phyloP scores from a whole-genome alignment of 2,797 vertebrate species.

The Sciurus carolinensis region DNA sequence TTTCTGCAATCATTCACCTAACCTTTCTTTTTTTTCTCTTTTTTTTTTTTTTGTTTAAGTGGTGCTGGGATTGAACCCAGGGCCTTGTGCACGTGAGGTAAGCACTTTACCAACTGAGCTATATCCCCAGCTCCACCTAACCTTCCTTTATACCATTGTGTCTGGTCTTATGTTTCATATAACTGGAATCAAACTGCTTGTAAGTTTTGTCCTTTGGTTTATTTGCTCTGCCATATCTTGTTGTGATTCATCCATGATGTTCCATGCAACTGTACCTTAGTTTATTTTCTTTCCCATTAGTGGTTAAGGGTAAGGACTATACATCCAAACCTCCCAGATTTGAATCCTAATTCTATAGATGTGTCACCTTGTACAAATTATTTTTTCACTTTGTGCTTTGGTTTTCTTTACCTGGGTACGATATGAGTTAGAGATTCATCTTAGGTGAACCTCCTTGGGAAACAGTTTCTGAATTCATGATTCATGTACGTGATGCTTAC shows the following conservation, averaged over 20 bases:
- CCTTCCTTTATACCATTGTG: background rate
- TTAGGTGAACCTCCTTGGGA: background rate
- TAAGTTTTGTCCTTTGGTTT: background rate
- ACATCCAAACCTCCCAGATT: background rate
- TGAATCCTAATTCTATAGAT: background rate
- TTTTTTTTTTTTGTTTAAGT: too few species aligned
- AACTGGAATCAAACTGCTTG: background rate
- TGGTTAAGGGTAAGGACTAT: background rate
- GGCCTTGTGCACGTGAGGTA: too few species aligned
- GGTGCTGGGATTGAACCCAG: too few species aligned
- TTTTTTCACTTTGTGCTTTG: background rate
- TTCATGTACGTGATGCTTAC: background rate
- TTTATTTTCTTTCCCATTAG: conserved; percentile 51
- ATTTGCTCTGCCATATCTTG: background rate
- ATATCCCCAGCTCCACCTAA: background rate
- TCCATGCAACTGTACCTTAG: background rate
- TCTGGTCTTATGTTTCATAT: background rate
- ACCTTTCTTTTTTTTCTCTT: background rate
- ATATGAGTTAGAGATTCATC: background rate
- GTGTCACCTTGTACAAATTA: background rate
- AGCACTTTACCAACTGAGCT: too few species aligned
- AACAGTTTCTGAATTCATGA: background rate
- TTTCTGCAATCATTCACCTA: background rate
- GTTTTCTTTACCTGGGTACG: background rate
- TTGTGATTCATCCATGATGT: background rate